phyloP scores from a whole-genome alignment of 2,113 vertebrate species.

The Petrocephalus microphthalmus region DNA sequence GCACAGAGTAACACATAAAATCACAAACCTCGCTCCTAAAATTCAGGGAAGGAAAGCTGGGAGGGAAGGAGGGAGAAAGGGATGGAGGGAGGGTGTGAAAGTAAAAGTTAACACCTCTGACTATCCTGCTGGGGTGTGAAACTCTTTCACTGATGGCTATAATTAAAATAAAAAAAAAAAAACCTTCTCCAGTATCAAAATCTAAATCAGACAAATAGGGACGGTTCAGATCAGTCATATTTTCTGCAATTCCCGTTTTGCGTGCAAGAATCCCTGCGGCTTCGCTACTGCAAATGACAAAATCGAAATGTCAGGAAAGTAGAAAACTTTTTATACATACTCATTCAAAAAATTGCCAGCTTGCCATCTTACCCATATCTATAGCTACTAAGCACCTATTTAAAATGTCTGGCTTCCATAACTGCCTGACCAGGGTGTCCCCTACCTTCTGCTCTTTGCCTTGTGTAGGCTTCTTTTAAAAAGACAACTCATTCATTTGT shows the following conservation, averaged over 20 bases:
- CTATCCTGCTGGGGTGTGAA: neutral
- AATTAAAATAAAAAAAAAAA: constrained; percentile 9
- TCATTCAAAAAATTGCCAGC: neutral
- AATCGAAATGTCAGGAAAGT: neutral
- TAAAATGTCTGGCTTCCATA: neutral
- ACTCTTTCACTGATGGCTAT: neutral
- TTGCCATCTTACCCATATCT: neutral
- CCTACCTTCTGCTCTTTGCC: neutral
- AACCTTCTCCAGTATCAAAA: neutral
- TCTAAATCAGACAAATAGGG: neutral
- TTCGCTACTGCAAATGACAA: neutral
- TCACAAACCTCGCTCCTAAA: neutral
- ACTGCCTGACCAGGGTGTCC: neutral
- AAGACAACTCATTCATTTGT: neutral
- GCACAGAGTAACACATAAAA: neutral
- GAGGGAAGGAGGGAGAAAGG: neutral
- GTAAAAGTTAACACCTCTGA: constrained; percentile 9
- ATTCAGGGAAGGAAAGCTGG: neutral
- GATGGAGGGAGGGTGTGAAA: neutral
- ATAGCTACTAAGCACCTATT: neutral
- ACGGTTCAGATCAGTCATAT: neutral
- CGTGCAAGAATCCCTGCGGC: neutral
- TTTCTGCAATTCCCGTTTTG: neutral
- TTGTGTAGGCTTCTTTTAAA: neutral
- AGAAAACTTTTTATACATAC: neutral